phyloP scores from a whole-genome alignment of 92 coral and sea anemone species.

The Epizoanthus rinbou region DNA sequence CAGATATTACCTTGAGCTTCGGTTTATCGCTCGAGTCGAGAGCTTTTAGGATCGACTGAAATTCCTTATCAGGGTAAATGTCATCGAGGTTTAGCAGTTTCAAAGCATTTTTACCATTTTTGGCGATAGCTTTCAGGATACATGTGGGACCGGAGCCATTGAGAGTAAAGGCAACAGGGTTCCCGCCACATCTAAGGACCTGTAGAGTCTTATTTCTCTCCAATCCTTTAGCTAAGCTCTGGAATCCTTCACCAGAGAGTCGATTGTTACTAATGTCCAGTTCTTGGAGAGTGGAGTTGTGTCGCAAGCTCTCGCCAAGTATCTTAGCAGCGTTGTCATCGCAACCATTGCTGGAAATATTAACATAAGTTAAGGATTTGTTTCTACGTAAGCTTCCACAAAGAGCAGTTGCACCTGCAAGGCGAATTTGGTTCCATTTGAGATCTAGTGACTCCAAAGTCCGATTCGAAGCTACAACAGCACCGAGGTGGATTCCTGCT shows the following conservation, averaged over 20 bases:
- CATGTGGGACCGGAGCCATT: background rate
- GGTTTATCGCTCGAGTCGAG: background rate
- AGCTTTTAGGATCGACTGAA: constrained; percentile 24
- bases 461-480: constrained; percentile 8
- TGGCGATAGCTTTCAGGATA: constrained; percentile 11
- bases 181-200: constrained; percentile 37
- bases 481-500: constrained; percentile 31
- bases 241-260: constrained; percentile 32
- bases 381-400: constrained; percentile 33
- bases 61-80: constrained; percentile 39
- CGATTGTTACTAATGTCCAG: constrained; percentile 42
- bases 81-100: constrained; percentile 40
- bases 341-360: constrained; percentile 42
- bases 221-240: constrained; percentile 12
- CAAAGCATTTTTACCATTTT: constrained; percentile 10
- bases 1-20: constrained; percentile 19
- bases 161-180: constrained; percentile 41
- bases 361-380: constrained; percentile 3
- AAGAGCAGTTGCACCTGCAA: constrained; percentile 12
- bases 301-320: constrained; percentile 36
- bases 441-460: constrained; percentile 25
- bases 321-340: constrained; percentile 32
- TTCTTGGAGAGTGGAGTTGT: constrained; percentile 24
- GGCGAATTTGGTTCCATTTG: constrained; percentile 40
- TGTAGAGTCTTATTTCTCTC: constrained; percentile 15